Evolutionary conservation across 2,888 invertebrate genomes (phyloP), one percentile per base, ranked within the genome.

Genomic region (Automeris io): DNA sequence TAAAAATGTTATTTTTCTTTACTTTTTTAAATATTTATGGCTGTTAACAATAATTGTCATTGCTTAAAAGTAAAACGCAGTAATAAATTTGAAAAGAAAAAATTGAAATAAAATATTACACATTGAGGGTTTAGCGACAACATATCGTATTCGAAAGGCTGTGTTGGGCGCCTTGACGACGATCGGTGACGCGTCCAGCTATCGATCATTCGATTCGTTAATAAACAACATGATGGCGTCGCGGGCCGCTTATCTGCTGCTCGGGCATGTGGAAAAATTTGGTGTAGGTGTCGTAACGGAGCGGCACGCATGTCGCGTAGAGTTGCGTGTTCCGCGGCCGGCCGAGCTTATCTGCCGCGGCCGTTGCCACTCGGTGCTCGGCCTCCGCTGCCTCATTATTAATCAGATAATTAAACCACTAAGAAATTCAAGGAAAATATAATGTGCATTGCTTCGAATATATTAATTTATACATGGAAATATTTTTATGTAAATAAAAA

Each of bases 141-240:
- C 24, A 9, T 6, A 8, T 18, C 9, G 16, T 57, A 82, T 85
- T 81, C 80, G 83, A 83, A 83, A 83, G 82, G 77, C 79, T 56
- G 59, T 65, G 61, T 62, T 68, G 72, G 71, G 72, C 26, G 16
- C 70, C 71, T 70, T 63, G 66, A 63, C 70, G 56, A 67, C 76
- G 83, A 80, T 82, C 83, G 83, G 81, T 75, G 81, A 80, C 82
- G 82, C 82, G 82, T 76, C 79, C 81, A 77, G 74, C 86, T 82
- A 86, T 86, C 86, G 83, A 86, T 86, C 86, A 86, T 85, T 86
- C 85, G 82, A 82, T 86, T 86, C 86, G 86, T 85, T 86, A 83
- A 86, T 86, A 85, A 85, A 86, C 83, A 83, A 83, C 82, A 85
- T 81, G 83, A 81, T 69, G 80, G 75, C 79, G 77, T 83, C 78